Evolutionary conservation across 2,888 invertebrate genomes (phyloP).

Genomic region (Malacosoma neustria): DNA sequence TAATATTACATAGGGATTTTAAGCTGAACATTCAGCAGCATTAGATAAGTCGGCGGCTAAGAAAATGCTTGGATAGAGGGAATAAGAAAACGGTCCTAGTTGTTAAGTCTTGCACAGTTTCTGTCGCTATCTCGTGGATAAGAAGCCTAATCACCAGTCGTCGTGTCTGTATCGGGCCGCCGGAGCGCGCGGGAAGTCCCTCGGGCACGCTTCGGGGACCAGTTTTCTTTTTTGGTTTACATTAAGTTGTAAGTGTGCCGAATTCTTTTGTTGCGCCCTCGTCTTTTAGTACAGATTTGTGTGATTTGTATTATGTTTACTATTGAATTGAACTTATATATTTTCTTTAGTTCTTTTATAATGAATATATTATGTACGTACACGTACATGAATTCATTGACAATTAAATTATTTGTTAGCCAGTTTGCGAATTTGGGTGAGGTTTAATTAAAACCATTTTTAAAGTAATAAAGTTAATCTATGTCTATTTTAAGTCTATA

Average conservation of each 20-base stretch:
- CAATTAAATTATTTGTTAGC: too few species aligned
- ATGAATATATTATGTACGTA: neutral
- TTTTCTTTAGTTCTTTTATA: conserved; percentile 8
- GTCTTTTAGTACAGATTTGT: conserved; percentile 57
- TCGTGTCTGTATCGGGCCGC: conserved; percentile 71
- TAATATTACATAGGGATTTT: conserved; percentile 62
- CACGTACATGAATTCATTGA: too few species aligned
- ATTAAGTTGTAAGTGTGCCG: conserved; percentile 71
- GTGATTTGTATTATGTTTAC: conserved; percentile 52
- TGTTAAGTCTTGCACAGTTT: conserved; percentile 75
- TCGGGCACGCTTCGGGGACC: conserved; percentile 70
- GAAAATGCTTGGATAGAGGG: conserved; percentile 67
- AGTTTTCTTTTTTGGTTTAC: conserved; percentile 73
- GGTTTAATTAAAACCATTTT: too few species aligned
- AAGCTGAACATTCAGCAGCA: conserved; percentile 44
- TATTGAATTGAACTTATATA: conserved; percentile 25
- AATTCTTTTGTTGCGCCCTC: conserved; percentile 65
- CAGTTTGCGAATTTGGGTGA: neutral
- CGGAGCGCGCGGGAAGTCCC: conserved; percentile 62
- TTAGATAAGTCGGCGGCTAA: conserved; percentile 67
- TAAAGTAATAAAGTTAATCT: too few species aligned
- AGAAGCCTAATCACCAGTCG: conserved; percentile 74
- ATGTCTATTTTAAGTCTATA: too few species aligned
- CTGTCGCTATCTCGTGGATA: conserved; percentile 73
- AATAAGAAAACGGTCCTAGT: conserved; percentile 74